These are phyloP conservation scores for Polyergus mexicanus DNA, from an alignment of 1,140 invertebrate genomes.

Conservation along the genomic window DNA sequence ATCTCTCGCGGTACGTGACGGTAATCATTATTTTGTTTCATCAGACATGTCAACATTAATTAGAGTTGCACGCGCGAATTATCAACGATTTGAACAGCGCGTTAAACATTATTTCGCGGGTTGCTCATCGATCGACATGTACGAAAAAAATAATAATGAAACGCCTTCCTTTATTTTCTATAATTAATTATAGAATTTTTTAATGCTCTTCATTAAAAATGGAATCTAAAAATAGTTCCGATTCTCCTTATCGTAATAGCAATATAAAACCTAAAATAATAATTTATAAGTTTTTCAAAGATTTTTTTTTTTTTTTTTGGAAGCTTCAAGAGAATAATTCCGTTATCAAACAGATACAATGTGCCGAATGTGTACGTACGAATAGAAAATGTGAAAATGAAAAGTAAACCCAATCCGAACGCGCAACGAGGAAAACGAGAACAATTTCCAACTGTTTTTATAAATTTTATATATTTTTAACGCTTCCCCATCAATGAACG, in stretches of 20 bases:
- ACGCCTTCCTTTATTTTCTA: neutral
- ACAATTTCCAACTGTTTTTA: neutral
- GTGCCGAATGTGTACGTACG: neutral
- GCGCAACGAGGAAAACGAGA: neutral
- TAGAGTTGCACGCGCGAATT: constrained; percentile 35
- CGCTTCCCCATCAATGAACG: neutral
- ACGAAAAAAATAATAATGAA: constrained; percentile 28
- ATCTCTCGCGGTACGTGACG: constrained; percentile 56
- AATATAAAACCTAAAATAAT: neutral
- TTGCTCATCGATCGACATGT: neutral
- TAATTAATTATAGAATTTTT: neutral
- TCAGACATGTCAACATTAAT: constrained; percentile 58
- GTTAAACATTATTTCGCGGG: constrained; percentile 33
- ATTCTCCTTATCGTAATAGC: neutral
- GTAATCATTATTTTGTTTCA: constrained; percentile 68
- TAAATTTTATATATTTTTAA: constrained; percentile 6
- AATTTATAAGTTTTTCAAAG: neutral
- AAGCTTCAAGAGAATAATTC: neutral
- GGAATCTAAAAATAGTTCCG: neutral
- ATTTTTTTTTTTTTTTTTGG: constrained; percentile 23
- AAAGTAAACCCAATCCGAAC: neutral
- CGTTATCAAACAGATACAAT: neutral
- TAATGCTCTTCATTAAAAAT: neutral
- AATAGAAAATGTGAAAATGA: constrained; percentile 1
- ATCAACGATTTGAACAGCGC: constrained; percentile 34